Percentiles rank a stretch among this genome's conserved stretches.
phyloP scores from a whole-genome alignment of 2,888 invertebrate species.

The Ichneumoninae sp. region DNA sequence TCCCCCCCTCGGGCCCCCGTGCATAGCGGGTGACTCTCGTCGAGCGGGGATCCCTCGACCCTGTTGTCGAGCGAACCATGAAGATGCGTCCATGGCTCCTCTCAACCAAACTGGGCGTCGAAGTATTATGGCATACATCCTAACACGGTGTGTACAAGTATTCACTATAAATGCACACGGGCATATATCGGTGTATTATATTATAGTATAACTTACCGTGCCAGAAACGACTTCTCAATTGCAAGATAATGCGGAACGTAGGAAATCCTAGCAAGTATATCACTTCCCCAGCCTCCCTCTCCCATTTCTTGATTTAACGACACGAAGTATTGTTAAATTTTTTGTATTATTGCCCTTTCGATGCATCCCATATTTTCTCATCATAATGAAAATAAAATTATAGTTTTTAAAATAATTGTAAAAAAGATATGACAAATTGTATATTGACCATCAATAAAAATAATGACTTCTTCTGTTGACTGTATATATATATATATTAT shows the following conservation, averaged over 20 bases:
- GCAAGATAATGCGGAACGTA: slow-evolving; percentile 60
- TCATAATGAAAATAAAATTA: not conserved
- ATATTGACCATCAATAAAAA: not conserved
- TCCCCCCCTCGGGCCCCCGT: not conserved
- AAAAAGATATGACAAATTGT: not conserved
- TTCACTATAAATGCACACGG: not conserved
- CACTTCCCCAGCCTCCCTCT: not conserved
- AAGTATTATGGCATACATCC: slow-evolving; percentile 33
- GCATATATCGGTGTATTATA: slow-evolving; percentile 23
- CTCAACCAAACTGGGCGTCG: slow-evolving; percentile 56
- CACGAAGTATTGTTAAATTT: not conserved
- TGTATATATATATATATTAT: not conserved
- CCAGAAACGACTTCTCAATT: slow-evolving; percentile 51
- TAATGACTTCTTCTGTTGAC: not conserved
- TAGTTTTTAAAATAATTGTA: not conserved
- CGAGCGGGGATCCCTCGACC: slow-evolving; percentile 64
- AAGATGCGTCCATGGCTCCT: slow-evolving; percentile 64
- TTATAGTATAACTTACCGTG: slow-evolving; percentile 13
- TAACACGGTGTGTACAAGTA: not conserved
- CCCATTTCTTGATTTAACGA: not conserved
- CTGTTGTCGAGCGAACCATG: slow-evolving; percentile 72
- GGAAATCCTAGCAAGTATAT: slow-evolving; percentile 45
- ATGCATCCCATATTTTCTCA: not conserved
- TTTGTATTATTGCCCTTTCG: not conserved
- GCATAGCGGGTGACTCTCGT: not conserved